Evolutionary conservation across 2,888 invertebrate genomes (phyloP), one percentile per base, ranked within the genome.

Genomic region (Lasioglossum leucozonium): DNA sequence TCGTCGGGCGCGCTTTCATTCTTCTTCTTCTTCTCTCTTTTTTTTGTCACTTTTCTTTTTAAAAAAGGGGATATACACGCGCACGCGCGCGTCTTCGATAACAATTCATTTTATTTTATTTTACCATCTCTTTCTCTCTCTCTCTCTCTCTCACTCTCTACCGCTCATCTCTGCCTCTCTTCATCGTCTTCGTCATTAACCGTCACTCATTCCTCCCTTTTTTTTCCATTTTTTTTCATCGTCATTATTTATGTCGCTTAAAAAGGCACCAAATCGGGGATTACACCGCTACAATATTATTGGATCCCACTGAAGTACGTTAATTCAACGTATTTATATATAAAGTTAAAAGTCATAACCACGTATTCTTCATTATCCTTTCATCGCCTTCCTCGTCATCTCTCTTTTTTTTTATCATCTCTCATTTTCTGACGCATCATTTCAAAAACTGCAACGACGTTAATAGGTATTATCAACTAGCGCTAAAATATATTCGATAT

Each of bases 191-290:
- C 69, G n/a, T 69, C n/a, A 5, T 40, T 40, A 40, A 69, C 69
- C 69, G 37, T 67, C 69, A 40, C 40, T 37, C 69, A 69, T 69
- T 69, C 40, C 40, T 40, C 82, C 75, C 34, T 71, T 78, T 81
- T 1, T 78, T 81, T 82, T 83, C 84, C 73, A 83, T 88, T 87
- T 81, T 86, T 90, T 79, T 65, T 85, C 91, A 88, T 90, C 86
- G 81, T 89, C 71, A 87, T 87, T 89, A 82, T 89, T 89, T 92
- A 85, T 91, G 92, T 92, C 88, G 88, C 88, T 93, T 94, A 91
- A 92, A 94, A 95, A 95, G 95, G 95, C 94, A 95, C 95, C 94
- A 93, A 95, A 95, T 92, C 91, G 93, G 94, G 94, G 94, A 94
- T 94, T 92, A 90, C 85, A 87, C 83, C 87, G 81, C 90, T 89